Percentiles rank a stretch among this genome's conserved stretches.
Conservation (phyloP, 2,888 invertebrate genomes). For the Microctonus aethiopoides region DNA sequence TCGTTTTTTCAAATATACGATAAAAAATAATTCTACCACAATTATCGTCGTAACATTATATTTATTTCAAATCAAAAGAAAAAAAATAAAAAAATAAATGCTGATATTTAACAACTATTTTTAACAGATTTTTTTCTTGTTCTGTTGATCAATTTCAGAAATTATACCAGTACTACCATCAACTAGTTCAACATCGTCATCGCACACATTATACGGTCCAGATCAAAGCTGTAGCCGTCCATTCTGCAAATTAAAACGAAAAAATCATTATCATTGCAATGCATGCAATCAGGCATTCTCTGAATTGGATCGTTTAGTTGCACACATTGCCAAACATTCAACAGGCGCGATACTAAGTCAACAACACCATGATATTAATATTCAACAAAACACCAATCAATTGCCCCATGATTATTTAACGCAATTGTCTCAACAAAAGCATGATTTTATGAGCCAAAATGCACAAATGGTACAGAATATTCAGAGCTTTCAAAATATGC, state of each 20-base stretch:
- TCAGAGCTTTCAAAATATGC: slow-evolving; percentile 62
- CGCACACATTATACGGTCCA: slow-evolving; percentile 73
- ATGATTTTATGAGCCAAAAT: slow-evolving; percentile 63
- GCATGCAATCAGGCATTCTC: slow-evolving; percentile 84
- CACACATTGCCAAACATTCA: slow-evolving; percentile 79
- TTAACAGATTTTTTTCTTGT: slow-evolving; percentile 25
- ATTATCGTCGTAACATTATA: too few species aligned
- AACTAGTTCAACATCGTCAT: slow-evolving; percentile 39
- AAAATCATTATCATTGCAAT: slow-evolving; percentile 83
- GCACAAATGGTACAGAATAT: slow-evolving; percentile 61
- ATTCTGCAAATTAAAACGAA: slow-evolving; percentile 83
- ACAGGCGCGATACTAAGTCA: slow-evolving; percentile 71
- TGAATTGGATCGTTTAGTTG: slow-evolving; percentile 76
- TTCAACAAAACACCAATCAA: slow-evolving; percentile 42
- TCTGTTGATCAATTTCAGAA: slow-evolving; percentile 45
- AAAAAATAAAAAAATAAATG: background rate
- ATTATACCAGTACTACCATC: slow-evolving; percentile 47
- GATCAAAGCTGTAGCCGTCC: slow-evolving; percentile 79
- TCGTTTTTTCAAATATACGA: too few species aligned
- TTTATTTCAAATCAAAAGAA: slow-evolving; percentile 4
- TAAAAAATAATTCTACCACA: too few species aligned
- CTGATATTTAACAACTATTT: slow-evolving; percentile 27
- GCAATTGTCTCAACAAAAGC: slow-evolving; percentile 62
- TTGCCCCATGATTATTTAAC: slow-evolving; percentile 56
- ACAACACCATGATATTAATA: slow-evolving; percentile 59